Percentiles rank a stretch among this genome's conserved stretches.
phyloP scores from a whole-genome alignment of 2,888 invertebrate genomes.

The Chouioia cunea region DNA sequence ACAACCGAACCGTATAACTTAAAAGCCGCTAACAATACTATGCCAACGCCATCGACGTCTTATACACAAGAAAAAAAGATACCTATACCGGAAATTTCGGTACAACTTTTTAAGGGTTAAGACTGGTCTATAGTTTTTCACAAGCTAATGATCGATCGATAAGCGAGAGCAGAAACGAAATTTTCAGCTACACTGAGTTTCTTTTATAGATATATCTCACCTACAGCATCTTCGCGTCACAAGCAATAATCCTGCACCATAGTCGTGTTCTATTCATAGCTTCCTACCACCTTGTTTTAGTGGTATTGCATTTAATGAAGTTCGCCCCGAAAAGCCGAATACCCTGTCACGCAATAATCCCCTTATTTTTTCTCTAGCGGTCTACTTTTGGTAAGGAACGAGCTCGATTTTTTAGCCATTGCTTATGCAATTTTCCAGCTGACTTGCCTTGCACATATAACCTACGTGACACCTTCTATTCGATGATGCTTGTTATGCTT shows the following conservation, averaged over 20 bases:
- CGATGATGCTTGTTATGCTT: constrained; percentile 8
- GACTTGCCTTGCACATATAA: constrained; percentile 13
- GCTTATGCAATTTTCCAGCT: not conserved
- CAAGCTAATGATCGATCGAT: no score
- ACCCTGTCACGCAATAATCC: constrained; percentile 25
- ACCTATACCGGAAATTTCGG: no score
- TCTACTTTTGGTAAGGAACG: no score
- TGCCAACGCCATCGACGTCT: no score
- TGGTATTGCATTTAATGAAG: constrained; percentile 65
- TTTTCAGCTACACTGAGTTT: no score
- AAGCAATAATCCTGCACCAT: constrained; percentile 23
- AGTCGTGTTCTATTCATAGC: constrained; percentile 56
- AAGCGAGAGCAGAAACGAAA: no score
- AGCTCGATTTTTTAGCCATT: not conserved
- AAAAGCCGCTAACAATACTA: no score
- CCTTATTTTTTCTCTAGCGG: not conserved
- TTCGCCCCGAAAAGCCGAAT: constrained; percentile 48
- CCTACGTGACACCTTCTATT: not conserved
- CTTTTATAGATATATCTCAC: no score
- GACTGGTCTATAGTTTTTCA: not conserved
- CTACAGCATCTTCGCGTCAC: not conserved
- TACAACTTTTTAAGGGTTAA: no score
- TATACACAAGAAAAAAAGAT: no score
- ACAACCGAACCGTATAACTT: no score
- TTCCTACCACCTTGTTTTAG: constrained; percentile 60